Evolutionary conservation across 2,888 invertebrate genomes (phyloP).

Genomic region (Parnassius apollo): DNA sequence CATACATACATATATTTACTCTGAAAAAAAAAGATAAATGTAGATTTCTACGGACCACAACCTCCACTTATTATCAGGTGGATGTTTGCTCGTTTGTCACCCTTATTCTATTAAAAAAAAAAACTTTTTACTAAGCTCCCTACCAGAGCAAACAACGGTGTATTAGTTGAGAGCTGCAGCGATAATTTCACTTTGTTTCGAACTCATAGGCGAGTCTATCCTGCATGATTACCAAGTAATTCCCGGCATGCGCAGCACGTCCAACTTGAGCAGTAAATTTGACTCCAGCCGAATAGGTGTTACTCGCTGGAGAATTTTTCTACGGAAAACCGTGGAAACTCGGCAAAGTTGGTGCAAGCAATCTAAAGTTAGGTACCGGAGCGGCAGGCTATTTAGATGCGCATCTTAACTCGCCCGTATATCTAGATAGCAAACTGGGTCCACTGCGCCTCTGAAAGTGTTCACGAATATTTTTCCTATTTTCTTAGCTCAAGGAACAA

Average conservation of each 20-base stretch:
- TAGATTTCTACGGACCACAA: no score
- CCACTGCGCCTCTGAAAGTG: conserved; percentile 47
- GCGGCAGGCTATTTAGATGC: conserved; percentile 79
- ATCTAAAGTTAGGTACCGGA: conserved; percentile 79
- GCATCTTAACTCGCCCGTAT: conserved; percentile 79
- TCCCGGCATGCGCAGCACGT: conserved; percentile 43
- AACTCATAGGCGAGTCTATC: conserved; percentile 12
- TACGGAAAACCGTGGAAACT: conserved; percentile 50
- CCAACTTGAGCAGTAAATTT: conserved; percentile 72
- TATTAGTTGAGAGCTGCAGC: conserved; percentile 3
- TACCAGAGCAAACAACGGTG: background rate
- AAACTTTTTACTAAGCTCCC: no score
- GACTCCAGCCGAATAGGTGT: conserved; percentile 66
- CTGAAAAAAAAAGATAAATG: no score
- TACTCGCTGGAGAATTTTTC: conserved; percentile 44
- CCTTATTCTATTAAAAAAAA: background rate
- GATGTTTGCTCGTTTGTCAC: no score
- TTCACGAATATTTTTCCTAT: conserved; percentile 43
- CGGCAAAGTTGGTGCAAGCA: conserved; percentile 77
- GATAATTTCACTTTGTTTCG: conserved; percentile 13
- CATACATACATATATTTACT: no score
- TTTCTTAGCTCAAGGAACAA: background rate
- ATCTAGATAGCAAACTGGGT: conserved; percentile 70
- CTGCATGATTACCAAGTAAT: conserved; percentile 45
- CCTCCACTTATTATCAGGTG: no score